Conservation (phyloP, 2,113 vertebrate species). For the Tetrao urogallus region DNA sequence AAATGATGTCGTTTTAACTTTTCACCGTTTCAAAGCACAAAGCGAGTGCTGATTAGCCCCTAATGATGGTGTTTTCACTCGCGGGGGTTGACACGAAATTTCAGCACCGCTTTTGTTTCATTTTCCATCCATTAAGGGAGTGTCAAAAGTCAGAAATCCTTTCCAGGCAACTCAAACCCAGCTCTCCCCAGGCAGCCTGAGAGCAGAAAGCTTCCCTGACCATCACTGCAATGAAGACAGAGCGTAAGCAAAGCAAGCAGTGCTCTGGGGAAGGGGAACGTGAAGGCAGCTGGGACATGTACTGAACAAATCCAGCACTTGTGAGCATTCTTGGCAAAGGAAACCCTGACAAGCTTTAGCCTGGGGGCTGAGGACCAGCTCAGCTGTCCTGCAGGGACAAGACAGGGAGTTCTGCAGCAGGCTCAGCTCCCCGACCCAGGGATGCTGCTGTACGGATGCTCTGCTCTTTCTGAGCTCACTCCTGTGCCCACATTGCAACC, state of each 20-base stretch:
- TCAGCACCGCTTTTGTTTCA: neutral
- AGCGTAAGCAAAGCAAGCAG: neutral
- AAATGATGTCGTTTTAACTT: neutral
- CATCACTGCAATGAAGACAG: neutral
- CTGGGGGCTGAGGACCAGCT: accelerated
- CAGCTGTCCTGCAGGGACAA: neutral
- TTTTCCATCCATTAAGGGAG: neutral
- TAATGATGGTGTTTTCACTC: neutral
- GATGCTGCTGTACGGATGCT: neutral
- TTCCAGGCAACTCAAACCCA: neutral
- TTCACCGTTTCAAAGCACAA: neutral
- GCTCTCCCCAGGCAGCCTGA: neutral
- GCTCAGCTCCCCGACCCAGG: accelerated
- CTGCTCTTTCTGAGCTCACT: neutral
- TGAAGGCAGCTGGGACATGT: neutral
- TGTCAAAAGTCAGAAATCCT: neutral
- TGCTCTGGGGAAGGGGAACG: neutral
- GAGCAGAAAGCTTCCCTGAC: neutral
- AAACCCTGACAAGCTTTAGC: neutral
- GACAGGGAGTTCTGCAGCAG: neutral
- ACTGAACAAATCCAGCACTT: accelerated
- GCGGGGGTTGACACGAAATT: neutral
- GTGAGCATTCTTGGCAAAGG: neutral
- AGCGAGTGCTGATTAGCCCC: accelerated
- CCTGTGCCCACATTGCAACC: neutral